Evolutionary conservation across 2,888 invertebrate genomes (phyloP), one percentile per base, ranked within the genome.

Genomic region (Eupithecia centaureata): DNA sequence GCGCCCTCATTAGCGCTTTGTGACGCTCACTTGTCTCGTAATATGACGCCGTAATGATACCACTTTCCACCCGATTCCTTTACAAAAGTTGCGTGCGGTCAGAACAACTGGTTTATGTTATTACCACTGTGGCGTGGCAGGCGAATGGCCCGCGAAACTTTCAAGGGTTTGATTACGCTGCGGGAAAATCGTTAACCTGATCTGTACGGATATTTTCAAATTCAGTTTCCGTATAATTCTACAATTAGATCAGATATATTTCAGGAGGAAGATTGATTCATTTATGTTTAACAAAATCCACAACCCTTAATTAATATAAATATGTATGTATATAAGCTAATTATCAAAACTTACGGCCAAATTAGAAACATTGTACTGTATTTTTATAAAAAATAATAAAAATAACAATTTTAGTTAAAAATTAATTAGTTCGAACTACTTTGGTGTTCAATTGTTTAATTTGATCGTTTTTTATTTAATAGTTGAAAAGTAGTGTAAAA

Each of bases 1-100:
- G 63, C 88, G 87, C 88, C 91, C 91, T 92, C 93, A 92, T 92
- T 92, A 92, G 88, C 91, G 90, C 92, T 92, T 91, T 91, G 90
- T 91, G 86, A 88, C 89, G 89, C 89, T 89, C 88, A 87, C 90
- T 91, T 91, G 89, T 91, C 91, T 88, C 86, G 87, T 88, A 90
- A 90, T 86, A 89, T 88, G 87, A 89, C 86, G 84, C 86, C 81
- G 84, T 89, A 89, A 90, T 89, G 86, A 90, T 89, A 91, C 89
- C 86, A 90, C 89, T 89, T 88, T 86, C 80, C 80, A 84, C 85
- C 83, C 82, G 81, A 87, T 86, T 85, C 86, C 86, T 85, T 81
- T 81, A 80, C 80, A 28, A 32, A 52, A 66, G 32, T 28, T 38
- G 52, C 58, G 22, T 30, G 25, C 27, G 60, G n/a, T 60, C 60